Evolutionary conservation across 2,797 vertebrate genomes (phyloP).

Genomic region (Micromesistius poutassou): DNA sequence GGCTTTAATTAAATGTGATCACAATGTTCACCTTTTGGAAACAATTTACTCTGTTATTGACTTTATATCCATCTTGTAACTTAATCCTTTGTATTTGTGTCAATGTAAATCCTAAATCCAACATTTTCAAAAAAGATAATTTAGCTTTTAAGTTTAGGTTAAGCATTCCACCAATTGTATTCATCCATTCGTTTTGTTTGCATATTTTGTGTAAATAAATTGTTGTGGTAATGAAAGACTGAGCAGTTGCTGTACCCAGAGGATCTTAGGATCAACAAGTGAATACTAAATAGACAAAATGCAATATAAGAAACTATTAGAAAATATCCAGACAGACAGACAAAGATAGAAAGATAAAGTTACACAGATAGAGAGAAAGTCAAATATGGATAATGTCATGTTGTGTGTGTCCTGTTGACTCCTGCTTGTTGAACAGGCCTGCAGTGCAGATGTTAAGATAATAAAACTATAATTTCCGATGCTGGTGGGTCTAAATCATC

Average conservation of each 20-base stretch:
- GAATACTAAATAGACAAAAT: too few relatives aligned
- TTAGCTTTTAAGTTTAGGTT: too few relatives aligned
- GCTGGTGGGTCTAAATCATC: background rate
- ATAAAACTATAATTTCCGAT: background rate
- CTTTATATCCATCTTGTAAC: conserved; percentile 30
- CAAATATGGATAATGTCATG: background rate
- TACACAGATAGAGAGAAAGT: background rate
- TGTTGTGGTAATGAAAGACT: too few relatives aligned
- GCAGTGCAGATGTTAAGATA: too few relatives aligned
- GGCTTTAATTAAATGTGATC: conserved; percentile 42
- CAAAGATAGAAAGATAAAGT: conserved; percentile 13
- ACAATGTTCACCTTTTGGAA: conserved; percentile 29
- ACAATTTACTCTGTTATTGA: conserved; percentile 39
- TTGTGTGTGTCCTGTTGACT: background rate
- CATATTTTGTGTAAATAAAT: too few relatives aligned
- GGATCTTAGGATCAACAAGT: too few relatives aligned
- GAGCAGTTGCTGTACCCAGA: too few relatives aligned
- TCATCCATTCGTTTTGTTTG: too few relatives aligned
- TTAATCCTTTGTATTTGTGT: conserved; percentile 21
- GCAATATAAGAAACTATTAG: too few relatives aligned
- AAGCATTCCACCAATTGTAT: too few relatives aligned
- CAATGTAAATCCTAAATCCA: background rate
- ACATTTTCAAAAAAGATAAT: too few relatives aligned
- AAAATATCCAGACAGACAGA: conserved; percentile 28
- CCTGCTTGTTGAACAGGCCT: background rate